phyloP scores from a whole-genome alignment of 1,140 invertebrate genomes.

The Aethina tumida region DNA sequence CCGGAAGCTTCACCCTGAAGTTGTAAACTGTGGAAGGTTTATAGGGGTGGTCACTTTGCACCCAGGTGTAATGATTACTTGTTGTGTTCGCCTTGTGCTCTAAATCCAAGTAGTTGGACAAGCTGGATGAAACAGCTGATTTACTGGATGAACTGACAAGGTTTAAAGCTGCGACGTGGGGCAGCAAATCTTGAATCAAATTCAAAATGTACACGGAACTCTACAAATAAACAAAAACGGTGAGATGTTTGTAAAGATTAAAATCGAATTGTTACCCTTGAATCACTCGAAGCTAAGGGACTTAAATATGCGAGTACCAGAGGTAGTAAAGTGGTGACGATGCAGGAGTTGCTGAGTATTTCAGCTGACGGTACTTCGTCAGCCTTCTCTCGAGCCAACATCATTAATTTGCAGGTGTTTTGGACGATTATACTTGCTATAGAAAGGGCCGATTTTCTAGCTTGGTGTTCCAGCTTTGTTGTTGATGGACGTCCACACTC shows the following conservation, averaged over 20 bases:
- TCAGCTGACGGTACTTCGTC: constrained; percentile 43
- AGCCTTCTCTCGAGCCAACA: constrained; percentile 54
- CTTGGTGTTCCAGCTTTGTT: constrained; percentile 59
- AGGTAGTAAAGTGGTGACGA: constrained; percentile 66
- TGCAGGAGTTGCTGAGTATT: constrained; percentile 43
- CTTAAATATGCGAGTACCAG: constrained; percentile 71
- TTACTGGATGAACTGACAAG: constrained; percentile 38
- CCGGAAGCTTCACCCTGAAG: constrained; percentile 76
- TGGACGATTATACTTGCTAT: constrained; percentile 64
- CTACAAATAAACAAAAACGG: constrained; percentile 38
- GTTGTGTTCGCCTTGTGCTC: constrained; percentile 46
- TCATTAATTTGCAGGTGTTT: constrained; percentile 60
- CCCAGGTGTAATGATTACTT: constrained; percentile 78
- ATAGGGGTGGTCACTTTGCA: constrained; percentile 96
- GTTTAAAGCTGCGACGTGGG: constrained; percentile 80
- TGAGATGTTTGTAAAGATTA: not conserved
- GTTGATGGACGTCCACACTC: constrained; percentile 55
- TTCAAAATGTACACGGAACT: constrained; percentile 85
- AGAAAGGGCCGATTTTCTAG: constrained; percentile 58
- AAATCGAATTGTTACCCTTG: constrained; percentile 47
- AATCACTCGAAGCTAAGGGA: constrained; percentile 69
- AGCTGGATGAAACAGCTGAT: constrained; percentile 14
- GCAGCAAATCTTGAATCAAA: constrained; percentile 82
- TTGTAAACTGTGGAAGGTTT: constrained; percentile 79
- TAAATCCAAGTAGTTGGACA: constrained; percentile 19